Base-by-base conservation (phyloP, 1,140 invertebrate genomes). In the Ladona fulva region DNA sequence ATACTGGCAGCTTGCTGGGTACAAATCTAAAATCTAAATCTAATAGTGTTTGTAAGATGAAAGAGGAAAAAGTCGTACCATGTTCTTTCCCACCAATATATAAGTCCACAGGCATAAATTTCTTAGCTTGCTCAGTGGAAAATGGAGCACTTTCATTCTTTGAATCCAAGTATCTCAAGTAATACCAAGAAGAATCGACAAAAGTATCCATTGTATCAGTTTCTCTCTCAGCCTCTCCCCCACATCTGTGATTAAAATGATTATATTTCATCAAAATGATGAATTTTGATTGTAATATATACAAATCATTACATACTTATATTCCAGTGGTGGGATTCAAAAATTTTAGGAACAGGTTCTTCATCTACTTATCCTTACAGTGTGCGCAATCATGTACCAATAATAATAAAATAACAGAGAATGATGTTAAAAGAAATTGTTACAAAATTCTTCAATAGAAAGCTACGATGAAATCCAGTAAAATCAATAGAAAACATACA, bases 141-240 rank as follows among this genome's bases (percentile, higher is more conserved):
- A 96, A 95, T 79, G 95, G 93, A 79, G 87, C 83, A 1, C 87
- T 81, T 0, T 85, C 77, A 87, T 98, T 98, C n/a, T 91, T 83
- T 8, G 92, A 85, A 87, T 99, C 96, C 74, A 98, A 85, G 86
- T 92, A 99, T 77, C 98, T 89, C 79, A 99, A 88, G 84, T 92
- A 99, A 85, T 99, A 99, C 98, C 98, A 99, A 3, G 96, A 95
- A 74, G 97, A 99, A 85, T 99, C 98, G 42, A 99, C 96, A 89
- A 99, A 99, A 11, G 98, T 99, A 82, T 99, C 98, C 95, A 99
- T 96, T 0, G 98, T 99, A 84, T 99, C 98, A 0, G 94, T 94
- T 89, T 99, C 97, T 77, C 95, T 85, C 78, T 84, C 87, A 0
- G 95, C 94, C 24, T 84, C 52, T 24, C 86, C 86, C 0, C 89